Evolutionary conservation across 2,113 vertebrate genomes (phyloP), one percentile per base, ranked within the genome.

Genomic region (Sinocyclocheilus anshuiensis): DNA sequence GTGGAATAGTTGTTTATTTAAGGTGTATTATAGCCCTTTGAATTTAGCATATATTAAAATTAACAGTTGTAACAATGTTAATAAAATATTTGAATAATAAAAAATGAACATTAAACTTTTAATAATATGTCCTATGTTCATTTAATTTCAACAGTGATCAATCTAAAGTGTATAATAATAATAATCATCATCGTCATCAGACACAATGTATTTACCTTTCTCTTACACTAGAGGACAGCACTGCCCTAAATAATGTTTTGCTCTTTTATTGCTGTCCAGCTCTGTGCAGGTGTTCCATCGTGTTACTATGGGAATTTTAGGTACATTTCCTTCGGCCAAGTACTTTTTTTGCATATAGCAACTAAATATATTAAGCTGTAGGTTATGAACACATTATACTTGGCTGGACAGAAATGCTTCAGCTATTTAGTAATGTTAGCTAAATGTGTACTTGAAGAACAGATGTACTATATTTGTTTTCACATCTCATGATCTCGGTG

Each of bases 141-240:
- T 69, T 69, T 33, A 0, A 33, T 69, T 29, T 18, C 15, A 33
- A 29, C 4, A 26, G 18, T 4, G 15, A 67, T 69, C 15, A 69
- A 18, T 33, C 33, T 71, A 12, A 65, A 2, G 11, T 65, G 26
- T 65, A 22, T 61, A 61, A 61, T 61, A n/a, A n/a, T 61, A 2
- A 2, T 45, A 13, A 50, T 50, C 3, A 13, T 20, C 1, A 55
- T 20, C 15, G 20, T 20, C 16, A 55, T 20, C 53, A 50, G 50
- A 2, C 77, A 61, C 39, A 16, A 67, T 82, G 80, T 20, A 71
- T 53, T 26, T 48, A 82, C 26, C 1, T n/a, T 53, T 36, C 9
- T 63, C 65, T 26, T 53, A 29, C 81, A 71, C 81, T 82, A 82
- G 81, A 71, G 63, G 81, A 29, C 81, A 82, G 81, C 26, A 29